Evolutionary conservation across 1,140 invertebrate species (phyloP).

Genomic region (Maconellicoccus hirsutus): DNA sequence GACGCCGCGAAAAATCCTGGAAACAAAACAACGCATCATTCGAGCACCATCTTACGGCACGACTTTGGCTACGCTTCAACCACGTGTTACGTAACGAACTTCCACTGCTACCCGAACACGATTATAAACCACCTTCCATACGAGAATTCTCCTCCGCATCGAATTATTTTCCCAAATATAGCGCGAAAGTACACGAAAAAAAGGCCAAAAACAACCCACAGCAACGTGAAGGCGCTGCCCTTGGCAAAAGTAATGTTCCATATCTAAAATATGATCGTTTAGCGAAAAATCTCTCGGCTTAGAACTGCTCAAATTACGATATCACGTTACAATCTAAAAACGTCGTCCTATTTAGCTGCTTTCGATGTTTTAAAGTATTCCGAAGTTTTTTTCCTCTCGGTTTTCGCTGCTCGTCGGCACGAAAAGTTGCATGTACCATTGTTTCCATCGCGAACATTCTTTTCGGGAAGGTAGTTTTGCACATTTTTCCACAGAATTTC

Average conservation of each 20-base stretch:
- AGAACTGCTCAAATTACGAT: background rate
- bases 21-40: too few relatives aligned
- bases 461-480: conserved; percentile 4
- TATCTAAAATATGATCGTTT: background rate
- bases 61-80: too few relatives aligned
- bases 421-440: conserved; percentile 14
- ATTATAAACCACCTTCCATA: too few relatives aligned
- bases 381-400: background rate
- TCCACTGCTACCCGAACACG: too few relatives aligned
- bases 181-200: too few relatives aligned
- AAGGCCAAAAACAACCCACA: too few relatives aligned
- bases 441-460: conserved; percentile 17
- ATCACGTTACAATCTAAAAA: background rate
- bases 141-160: too few relatives aligned
- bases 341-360: background rate
- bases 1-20: too few relatives aligned
- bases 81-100: too few relatives aligned
- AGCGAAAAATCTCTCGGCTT: background rate
- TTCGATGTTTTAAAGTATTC: background rate
- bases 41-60: too few relatives aligned
- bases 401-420: background rate
- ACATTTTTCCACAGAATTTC: conserved; percentile 16
- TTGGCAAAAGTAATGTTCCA: background rate
- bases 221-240: background rate
- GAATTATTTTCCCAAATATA: too few relatives aligned